phyloP scores from a whole-genome alignment of 2,113 vertebrate genomes.

The Saguinus midas region DNA sequence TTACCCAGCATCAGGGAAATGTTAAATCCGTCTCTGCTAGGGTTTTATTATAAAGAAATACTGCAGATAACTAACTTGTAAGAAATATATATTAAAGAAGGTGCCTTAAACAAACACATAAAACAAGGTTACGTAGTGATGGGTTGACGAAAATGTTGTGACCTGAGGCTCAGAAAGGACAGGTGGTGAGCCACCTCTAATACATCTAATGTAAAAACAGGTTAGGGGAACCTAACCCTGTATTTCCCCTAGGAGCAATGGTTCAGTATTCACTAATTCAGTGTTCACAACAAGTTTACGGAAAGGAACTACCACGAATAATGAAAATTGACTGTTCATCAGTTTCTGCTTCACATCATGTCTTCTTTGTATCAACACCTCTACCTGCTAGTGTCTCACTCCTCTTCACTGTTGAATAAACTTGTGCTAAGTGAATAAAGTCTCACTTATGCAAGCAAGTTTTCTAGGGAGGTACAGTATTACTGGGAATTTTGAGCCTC shows the following conservation, averaged over 20 bases:
- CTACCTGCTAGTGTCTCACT: neutral
- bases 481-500: neutral
- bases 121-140: neutral
- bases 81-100: neutral
- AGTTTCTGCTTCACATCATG: neutral
- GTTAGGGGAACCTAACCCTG: neutral
- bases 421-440: neutral
- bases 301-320: neutral
- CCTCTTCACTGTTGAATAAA: too few species aligned
- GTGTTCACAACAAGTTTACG: neutral
- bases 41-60: neutral
- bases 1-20: neutral
- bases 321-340: neutral
- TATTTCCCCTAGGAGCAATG: neutral
- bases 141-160: neutral
- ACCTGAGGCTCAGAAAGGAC: neutral
- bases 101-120: neutral
- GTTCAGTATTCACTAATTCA: neutral
- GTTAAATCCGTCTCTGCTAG: neutral
- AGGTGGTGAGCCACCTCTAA: too few species aligned
- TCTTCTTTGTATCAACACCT: neutral
- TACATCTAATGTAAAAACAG: too few species aligned
- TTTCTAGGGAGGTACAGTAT: neutral
- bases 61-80: neutral
- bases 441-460: too few species aligned